Evolutionary conservation across 2,888 invertebrate genomes (phyloP).

Genomic region (Eulithis prunata): DNA sequence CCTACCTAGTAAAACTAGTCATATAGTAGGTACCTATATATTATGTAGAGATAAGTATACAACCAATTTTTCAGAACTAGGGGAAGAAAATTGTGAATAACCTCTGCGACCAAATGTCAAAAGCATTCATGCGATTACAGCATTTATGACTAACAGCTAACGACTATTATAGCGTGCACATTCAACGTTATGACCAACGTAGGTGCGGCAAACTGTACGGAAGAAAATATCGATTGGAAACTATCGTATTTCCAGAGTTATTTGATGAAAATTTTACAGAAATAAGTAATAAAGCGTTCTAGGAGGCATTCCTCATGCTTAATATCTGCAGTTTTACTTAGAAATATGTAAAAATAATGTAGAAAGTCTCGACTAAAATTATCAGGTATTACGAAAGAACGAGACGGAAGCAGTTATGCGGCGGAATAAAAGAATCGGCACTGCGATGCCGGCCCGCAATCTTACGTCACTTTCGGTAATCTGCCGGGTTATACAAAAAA

Average conservation of each 20-base stretch:
- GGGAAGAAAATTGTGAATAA: slow-evolving; percentile 23
- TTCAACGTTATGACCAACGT: slow-evolving; percentile 25
- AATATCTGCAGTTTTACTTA: slow-evolving; percentile 53
- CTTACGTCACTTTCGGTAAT: slow-evolving; percentile 68
- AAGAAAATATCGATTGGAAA: slow-evolving; percentile 38
- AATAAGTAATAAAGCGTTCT: slow-evolving; percentile 9
- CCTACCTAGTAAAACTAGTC: not conserved
- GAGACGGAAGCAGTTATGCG: slow-evolving; percentile 63
- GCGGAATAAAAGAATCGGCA: slow-evolving; percentile 56
- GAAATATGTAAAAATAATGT: slow-evolving; percentile 55
- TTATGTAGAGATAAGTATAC: not conserved
- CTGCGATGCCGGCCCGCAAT: slow-evolving; percentile 57
- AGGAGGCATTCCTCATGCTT: not conserved
- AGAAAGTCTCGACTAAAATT: slow-evolving; percentile 55
- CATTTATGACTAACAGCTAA: slow-evolving; percentile 13
- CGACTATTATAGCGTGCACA: slow-evolving; percentile 32
- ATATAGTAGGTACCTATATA: too few species aligned
- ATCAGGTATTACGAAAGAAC: slow-evolving; percentile 55
- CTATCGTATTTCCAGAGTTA: slow-evolving; percentile 32
- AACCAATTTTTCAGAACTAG: slow-evolving; percentile 18
- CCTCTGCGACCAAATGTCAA: slow-evolving; percentile 26
- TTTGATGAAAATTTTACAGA: slow-evolving; percentile 1
- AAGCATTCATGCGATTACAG: slow-evolving; percentile 25
- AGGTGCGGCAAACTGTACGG: slow-evolving; percentile 41
- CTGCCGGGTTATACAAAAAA: slow-evolving; percentile 68